phyloP scores from a whole-genome alignment of 1,140 invertebrate genomes.

The Solenopsis invicta region DNA sequence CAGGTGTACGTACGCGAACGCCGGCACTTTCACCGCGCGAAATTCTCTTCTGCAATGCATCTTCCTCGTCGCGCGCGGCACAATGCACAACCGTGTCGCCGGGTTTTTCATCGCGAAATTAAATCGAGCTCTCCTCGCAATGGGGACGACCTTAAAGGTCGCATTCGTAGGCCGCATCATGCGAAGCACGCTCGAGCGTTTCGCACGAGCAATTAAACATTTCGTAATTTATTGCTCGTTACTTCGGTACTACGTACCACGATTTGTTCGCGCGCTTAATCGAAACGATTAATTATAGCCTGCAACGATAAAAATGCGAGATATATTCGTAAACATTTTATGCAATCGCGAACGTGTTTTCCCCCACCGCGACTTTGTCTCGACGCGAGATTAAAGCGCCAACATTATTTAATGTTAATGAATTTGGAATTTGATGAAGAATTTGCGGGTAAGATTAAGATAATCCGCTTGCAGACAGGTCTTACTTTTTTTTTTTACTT shows the following conservation, averaged over 20 bases:
- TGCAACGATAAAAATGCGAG: neutral
- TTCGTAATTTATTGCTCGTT: constrained; percentile 26
- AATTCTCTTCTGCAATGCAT: neutral
- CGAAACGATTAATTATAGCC: neutral
- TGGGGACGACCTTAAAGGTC: constrained; percentile 45
- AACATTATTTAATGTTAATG: neutral
- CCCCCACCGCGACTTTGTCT: neutral
- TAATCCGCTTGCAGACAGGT: neutral
- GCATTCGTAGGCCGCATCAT: neutral
- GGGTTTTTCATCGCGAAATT: neutral
- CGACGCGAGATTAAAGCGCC: neutral
- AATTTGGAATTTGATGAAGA: neutral
- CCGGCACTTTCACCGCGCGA: constrained; percentile 48
- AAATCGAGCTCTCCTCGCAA: constrained; percentile 22
- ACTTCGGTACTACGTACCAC: neutral
- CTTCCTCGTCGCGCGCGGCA: neutral
- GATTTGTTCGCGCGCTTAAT: neutral
- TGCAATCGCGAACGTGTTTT: neutral
- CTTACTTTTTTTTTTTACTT: neutral
- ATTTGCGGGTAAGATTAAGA: neutral
- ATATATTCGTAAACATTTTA: constrained; percentile 19
- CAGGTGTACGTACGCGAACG: constrained; percentile 24
- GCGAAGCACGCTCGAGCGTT: neutral
- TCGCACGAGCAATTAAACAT: constrained; percentile 34
- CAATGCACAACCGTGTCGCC: constrained; percentile 22